phyloP scores from a whole-genome alignment of 2,797 vertebrate species.

The Propithecus deckenii region DNA sequence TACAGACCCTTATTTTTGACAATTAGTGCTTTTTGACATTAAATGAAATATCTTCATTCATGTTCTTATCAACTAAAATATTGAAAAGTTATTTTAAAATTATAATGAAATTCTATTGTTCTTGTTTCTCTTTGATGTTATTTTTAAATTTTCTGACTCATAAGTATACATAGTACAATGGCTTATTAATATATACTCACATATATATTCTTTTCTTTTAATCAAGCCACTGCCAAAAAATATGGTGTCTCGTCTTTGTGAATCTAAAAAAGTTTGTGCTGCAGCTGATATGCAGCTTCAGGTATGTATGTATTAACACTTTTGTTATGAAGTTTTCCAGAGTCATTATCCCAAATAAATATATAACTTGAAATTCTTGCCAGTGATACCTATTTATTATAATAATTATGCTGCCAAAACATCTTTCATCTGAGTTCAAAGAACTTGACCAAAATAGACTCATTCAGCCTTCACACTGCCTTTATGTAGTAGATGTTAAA shows the following conservation, averaged over 20 bases:
- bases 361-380: constrained; percentile 25
- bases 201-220: constrained; percentile 38
- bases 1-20: background rate
- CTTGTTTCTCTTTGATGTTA: background rate
- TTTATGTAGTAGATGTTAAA: background rate
- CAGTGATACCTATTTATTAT: constrained; percentile 34
- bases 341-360: background rate
- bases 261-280: constrained; percentile 97
- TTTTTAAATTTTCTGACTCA: background rate
- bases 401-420: constrained; percentile 52
- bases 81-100: constrained; percentile 50
- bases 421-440: constrained; percentile 70
- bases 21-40: constrained; percentile 26
- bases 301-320: constrained; percentile 83
- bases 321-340: constrained; percentile 15
- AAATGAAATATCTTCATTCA: constrained; percentile 35
- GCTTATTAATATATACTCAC: background rate
- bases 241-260: constrained; percentile 96
- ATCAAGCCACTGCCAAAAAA: constrained; percentile 91
- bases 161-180: background rate
- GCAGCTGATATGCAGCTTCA: constrained; percentile 97
- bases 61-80: constrained; percentile 31
- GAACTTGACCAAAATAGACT: constrained; percentile 43
- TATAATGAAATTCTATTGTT: background rate
- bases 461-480: background rate